Base-by-base conservation (phyloP, 2,113 vertebrate genomes). In the Sapayoa aenigma region DNA sequence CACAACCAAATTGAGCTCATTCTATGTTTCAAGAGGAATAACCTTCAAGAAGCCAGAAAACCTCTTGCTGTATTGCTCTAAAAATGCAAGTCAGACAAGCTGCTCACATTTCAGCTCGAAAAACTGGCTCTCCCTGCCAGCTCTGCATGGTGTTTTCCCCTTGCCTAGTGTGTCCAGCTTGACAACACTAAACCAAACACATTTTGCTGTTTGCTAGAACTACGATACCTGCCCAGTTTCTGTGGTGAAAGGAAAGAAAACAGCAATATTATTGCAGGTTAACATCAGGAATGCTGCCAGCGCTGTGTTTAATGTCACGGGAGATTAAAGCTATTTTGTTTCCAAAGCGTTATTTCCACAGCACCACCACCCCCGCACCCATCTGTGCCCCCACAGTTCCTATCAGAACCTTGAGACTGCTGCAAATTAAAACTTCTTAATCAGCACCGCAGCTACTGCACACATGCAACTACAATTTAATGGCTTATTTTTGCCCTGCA, bases 281-380 rank as follows among this genome's bases (percentile, higher is more conserved):
- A 89, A 79, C 79, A 88, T 41, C 82, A 93, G 84, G 94, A 94
- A 90, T 0, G 5, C 82, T 77, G 95, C 96, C 94, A 97, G 77
- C 65, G 74, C 90, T 62, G 28, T 88, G 85, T 96, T 96, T 95
- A 95, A 96, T 93, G 79, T 95, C 93, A 91, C 75, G 75, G 68
- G 65, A 97, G 95, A 96, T 92, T 94, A 91, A 96, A 97, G 74
- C 89, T 88, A 85, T 91, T 91, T 90, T 91, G 93, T 95, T 94
- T 96, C 93, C 59, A 16, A 93, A 94, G 92, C 84, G 92, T 92
- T 94, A 90, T 92, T 96, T 95, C 91, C 91, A 94, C 72, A 83
- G 82, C 92, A 94, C 66, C 74, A 9, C 95, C 96, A 16, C 95
- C 92, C 92, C 85, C 90, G 0, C 68, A 6, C 59, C 91, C 96